Conservation (phyloP, 2,113 vertebrate species). For the Chiloscyllium plagiosum region DNA sequence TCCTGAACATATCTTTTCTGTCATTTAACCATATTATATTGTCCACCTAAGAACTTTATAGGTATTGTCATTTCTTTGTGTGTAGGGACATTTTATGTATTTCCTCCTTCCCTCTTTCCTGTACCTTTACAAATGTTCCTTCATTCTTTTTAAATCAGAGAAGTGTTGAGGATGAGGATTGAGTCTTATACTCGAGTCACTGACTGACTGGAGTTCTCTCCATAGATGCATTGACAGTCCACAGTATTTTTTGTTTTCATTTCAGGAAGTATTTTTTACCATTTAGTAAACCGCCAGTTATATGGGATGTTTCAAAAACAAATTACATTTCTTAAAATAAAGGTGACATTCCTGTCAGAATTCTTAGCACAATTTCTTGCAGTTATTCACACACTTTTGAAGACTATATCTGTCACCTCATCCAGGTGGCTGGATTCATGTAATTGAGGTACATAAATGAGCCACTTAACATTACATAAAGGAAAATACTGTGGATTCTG, state of each 20-base stretch:
- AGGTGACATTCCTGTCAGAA: not conserved
- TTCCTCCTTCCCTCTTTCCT: not conserved
- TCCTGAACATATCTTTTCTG: not conserved
- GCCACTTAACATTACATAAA: not conserved
- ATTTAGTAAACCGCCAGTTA: not conserved
- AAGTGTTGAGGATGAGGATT: not conserved
- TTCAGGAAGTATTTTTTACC: not conserved
- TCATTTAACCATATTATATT: not conserved
- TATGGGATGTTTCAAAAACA: not conserved
- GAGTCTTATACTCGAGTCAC: not conserved
- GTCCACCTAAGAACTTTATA: not conserved
- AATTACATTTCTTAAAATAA: slow-evolving; percentile 18
- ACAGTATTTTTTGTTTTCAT: not conserved
- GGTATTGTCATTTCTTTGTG: not conserved
- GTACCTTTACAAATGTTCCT: not conserved
- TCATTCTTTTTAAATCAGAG: not conserved
- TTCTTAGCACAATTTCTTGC: not conserved
- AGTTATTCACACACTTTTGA: not conserved
- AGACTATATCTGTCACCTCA: not conserved
- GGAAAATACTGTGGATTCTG: too few species aligned
- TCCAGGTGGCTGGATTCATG: not conserved
- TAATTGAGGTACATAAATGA: not conserved
- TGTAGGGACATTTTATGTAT: not conserved
- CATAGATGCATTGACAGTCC: not conserved
- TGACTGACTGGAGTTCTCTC: not conserved